A percentile compares a stretch with the other conserved stretches of the same genome.
Conservation (phyloP, 2,113 vertebrate species). For the Strix aluco region DNA sequence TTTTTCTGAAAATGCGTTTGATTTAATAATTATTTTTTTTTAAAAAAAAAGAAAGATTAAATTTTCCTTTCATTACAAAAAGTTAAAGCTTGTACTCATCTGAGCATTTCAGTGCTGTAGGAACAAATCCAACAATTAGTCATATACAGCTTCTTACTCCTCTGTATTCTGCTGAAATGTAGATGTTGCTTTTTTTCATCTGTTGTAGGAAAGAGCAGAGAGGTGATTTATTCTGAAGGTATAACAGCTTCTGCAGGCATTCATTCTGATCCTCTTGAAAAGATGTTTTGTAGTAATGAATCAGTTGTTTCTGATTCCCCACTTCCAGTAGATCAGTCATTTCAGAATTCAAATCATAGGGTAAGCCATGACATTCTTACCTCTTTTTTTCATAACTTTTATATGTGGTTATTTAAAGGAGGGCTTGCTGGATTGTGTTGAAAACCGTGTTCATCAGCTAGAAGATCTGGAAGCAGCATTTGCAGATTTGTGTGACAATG, state of each 20-base stretch:
- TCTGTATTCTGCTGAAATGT: background rate
- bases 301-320: background rate
- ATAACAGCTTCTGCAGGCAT: background rate
- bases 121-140: background rate
- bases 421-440: constrained; percentile 85
- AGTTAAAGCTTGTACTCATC: background rate
- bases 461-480: constrained; percentile 94
- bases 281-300: background rate
- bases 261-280: background rate
- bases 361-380: background rate
- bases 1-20: background rate
- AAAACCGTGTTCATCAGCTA: constrained; percentile 84
- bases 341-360: background rate
- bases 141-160: background rate
- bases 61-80: background rate
- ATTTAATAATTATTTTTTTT: background rate
- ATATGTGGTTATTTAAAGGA: constrained; percentile 68
- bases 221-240: background rate
- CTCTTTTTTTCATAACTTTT: background rate
- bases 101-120: background rate
- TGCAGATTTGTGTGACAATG: constrained; percentile 90
- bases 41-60: background rate
- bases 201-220: background rate
- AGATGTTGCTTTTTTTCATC: background rate
- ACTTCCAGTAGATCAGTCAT: background rate